Base-by-base conservation (phyloP, 2,113 vertebrate genomes). In the Columba livia region DNA sequence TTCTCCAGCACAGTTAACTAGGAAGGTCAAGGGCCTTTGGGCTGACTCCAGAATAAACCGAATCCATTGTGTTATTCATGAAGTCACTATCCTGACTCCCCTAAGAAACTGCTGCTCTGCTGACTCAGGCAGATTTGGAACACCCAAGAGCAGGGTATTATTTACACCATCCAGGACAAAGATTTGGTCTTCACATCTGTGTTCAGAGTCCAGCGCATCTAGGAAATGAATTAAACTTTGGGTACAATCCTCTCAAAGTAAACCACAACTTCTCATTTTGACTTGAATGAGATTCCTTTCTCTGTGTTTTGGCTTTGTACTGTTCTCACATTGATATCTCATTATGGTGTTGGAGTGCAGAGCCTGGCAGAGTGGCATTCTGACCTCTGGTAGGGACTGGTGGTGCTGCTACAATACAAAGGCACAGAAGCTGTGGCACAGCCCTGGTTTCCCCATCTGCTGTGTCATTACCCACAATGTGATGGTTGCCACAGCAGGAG, bases 291-390 rank as follows among this genome's bases (percentile, higher is more conserved):
- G 47, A 44, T 11, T 15, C 32, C 38, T 38, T 32, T 29, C 58
- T 44, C n/a, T 10, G 5, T 31, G 5, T 36, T 61, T 42, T 34
- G 9, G 66, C 36, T 82, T 40, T 19, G 21, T 25, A 5, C 6
- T 31, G 40, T 47, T 54, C 69, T 79, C 53, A 28, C 32, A 12
- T 8, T 19, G 60, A 36, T 29, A 38, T n/a, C 65, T 92, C 47
- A 2, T 34, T 8, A 5, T 0, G 1, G 47, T 12, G 36, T 4
- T 53, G 3, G 48, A 54, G 20, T 5, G 29, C 74, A 38, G 42
- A 1, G 29, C 74, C 53, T 36, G 54, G 44, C 79, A 58, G 54
- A 18, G 54, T 0, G 4, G 53, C 50, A 73, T 12, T 69, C 84
- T 14, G 38, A 60, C 72, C 84, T 40, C 53, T 32, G 28, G 21